phyloP scores from a whole-genome alignment of 2,888 invertebrate species.

The Pristionchus entomophagus region DNA sequence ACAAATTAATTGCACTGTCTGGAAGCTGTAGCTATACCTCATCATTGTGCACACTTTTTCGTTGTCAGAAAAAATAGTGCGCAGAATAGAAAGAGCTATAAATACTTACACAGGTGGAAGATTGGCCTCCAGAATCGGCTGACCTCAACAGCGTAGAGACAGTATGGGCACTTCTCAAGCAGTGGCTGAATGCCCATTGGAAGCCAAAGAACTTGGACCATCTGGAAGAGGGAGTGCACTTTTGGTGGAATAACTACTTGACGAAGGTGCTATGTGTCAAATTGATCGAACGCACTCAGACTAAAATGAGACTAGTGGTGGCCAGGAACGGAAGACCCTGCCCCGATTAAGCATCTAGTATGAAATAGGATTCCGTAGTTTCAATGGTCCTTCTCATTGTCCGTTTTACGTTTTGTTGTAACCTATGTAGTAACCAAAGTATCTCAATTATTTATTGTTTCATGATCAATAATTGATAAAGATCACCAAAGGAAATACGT shows the following conservation, averaged over 20 bases:
- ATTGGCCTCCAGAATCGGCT: not conserved
- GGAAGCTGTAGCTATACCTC: not conserved
- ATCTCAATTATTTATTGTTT: no score
- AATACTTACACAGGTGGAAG: constrained; percentile 3
- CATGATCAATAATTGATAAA: no score
- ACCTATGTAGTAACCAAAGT: no score
- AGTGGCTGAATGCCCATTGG: not conserved
- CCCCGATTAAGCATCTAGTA: not conserved
- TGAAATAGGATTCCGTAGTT: no score
- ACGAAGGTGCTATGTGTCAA: not conserved
- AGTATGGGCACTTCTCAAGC: not conserved
- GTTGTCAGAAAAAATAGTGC: no score
- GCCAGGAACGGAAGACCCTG: not conserved
- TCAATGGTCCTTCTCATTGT: not conserved
- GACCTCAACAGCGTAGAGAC: not conserved
- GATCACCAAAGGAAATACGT: no score
- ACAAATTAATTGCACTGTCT: not conserved
- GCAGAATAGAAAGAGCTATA: not conserved
- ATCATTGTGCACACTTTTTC: no score
- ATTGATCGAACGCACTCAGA: not conserved
- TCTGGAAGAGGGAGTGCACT: constrained; percentile 4
- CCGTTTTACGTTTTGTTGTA: no score
- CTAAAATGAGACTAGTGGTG: not conserved
- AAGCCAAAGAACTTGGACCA: not conserved
- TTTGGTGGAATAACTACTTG: not conserved